phyloP scores from a whole-genome alignment of 2,888 invertebrate genomes.

The Eulithis prunata region DNA sequence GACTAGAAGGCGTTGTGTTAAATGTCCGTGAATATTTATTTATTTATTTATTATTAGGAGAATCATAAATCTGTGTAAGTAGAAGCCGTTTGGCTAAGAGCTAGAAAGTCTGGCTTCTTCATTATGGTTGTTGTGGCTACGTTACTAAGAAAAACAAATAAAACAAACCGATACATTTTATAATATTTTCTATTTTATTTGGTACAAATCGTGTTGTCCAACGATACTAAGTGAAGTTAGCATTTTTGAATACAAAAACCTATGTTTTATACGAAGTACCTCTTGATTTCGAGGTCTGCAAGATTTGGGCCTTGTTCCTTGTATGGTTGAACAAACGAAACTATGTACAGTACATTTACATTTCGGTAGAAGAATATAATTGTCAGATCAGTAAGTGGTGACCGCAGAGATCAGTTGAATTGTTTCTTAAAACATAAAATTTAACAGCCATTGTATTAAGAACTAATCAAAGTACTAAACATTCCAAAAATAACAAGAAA shows the following conservation, averaged over 20 bases:
- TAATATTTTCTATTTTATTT: conserved; percentile 77
- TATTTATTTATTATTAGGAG: no score
- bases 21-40: no score
- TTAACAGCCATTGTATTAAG: conserved; percentile 37
- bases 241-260: conserved; percentile 24
- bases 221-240: conserved; percentile 62
- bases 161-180: conserved; percentile 51
- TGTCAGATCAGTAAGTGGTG: conserved; percentile 29
- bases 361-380: conserved; percentile 30
- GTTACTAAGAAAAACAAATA: conserved; percentile 34
- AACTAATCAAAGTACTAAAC: conserved; percentile 29
- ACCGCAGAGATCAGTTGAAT: conserved; percentile 29
- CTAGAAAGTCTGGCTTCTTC: background rate
- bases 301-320: conserved; percentile 44
- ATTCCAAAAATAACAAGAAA: conserved; percentile 26
- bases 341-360: conserved; percentile 46
- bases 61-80: no score
- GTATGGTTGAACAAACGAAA: conserved; percentile 70
- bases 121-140: no score
- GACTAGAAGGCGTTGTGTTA: no score
- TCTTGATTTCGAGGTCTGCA: conserved; percentile 20
- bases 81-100: background rate
- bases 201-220: conserved; percentile 74
- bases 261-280: conserved; percentile 3
- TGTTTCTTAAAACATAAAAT: conserved; percentile 28